phyloP scores from a whole-genome alignment of 2,113 vertebrate species.

The Silurus asotus region DNA sequence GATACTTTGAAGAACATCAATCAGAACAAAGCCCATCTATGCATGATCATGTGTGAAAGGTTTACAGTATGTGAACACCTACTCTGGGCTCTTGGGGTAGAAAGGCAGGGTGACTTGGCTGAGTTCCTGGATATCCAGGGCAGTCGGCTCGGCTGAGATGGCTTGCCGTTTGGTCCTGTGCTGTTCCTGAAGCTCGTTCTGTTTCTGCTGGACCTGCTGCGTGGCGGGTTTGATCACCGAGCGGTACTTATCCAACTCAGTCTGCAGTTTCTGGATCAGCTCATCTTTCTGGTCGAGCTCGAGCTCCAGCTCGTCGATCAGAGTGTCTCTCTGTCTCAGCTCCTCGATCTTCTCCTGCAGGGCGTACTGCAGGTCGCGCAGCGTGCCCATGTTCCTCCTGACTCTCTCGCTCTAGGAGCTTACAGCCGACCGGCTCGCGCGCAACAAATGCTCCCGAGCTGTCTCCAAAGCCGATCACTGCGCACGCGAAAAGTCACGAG shows the following conservation, averaged over 20 bases:
- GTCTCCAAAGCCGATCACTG: not conserved
- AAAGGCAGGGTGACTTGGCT: constrained; percentile 93
- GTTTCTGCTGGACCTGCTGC: constrained; percentile 83
- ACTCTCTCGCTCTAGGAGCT: not conserved
- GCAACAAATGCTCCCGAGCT: not conserved
- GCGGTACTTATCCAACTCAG: constrained; percentile 96
- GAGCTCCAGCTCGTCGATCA: constrained; percentile 97
- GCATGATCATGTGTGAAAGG: not conserved
- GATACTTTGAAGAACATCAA: not conserved
- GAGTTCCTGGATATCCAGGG: constrained; percentile 89
- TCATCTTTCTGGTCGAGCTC: constrained; percentile 98
- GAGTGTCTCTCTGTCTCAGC: constrained; percentile 90
- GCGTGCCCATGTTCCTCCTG: constrained; percentile 81
- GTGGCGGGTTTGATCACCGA: constrained; percentile 92
- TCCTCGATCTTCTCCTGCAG: constrained; percentile 98
- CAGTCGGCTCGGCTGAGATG: constrained; percentile 93
- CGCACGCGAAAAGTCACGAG: not conserved
- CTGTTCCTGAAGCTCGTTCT: constrained; percentile 83
- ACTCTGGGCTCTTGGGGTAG: constrained; percentile 95
- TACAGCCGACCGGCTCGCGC: not conserved
- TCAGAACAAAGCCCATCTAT: not conserved
- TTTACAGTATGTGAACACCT: constrained; percentile 65
- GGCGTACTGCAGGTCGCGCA: constrained; percentile 94
- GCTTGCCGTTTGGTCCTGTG: constrained; percentile 94
- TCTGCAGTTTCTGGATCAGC: constrained; percentile 94